Evolutionary conservation across 2,888 invertebrate genomes (phyloP).

Genomic region (Drosophila parthenogenetica): DNA sequence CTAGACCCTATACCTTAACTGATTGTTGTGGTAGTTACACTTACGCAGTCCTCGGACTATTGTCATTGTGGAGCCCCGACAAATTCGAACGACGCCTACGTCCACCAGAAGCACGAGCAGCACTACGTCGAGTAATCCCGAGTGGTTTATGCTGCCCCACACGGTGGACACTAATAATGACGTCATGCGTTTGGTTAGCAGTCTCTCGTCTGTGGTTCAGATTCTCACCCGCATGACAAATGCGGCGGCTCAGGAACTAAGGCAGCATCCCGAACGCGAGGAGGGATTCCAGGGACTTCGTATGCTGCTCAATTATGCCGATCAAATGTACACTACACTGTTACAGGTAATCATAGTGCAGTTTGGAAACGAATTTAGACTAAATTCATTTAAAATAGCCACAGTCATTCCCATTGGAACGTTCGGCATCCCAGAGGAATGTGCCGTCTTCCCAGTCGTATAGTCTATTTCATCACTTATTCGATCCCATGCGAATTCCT

Average conservation of each 20-base stretch:
- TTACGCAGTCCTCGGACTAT: conserved; percentile 12
- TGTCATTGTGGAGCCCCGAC: conserved; percentile 48
- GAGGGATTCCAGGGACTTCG: conserved; percentile 41
- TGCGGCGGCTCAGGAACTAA: conserved; percentile 42
- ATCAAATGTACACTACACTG: conserved; percentile 52
- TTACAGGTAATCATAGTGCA: conserved; percentile 28
- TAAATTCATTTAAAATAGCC: conserved; percentile 22
- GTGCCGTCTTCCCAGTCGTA: neutral
- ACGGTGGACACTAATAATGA: conserved; percentile 34
- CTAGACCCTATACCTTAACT: neutral
- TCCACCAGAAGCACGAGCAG: neutral
- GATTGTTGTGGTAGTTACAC: neutral
- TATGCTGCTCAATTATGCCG: conserved; percentile 43
- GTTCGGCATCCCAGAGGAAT: neutral
- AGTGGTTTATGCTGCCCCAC: conserved; percentile 37
- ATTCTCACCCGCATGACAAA: conserved; percentile 52
- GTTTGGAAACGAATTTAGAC: neutral
- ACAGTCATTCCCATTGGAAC: conserved; percentile 4
- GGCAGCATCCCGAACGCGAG: conserved; percentile 47
- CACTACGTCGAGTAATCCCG: conserved; percentile 1
- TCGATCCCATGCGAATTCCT: conserved; percentile 24
- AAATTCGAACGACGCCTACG: neutral
- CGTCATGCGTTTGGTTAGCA: conserved; percentile 38
- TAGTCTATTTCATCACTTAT: conserved; percentile 50
- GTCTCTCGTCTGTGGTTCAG: conserved; percentile 45